Conservation (phyloP, 2,113 vertebrate genomes). For the Opisthocomus hoazin region DNA sequence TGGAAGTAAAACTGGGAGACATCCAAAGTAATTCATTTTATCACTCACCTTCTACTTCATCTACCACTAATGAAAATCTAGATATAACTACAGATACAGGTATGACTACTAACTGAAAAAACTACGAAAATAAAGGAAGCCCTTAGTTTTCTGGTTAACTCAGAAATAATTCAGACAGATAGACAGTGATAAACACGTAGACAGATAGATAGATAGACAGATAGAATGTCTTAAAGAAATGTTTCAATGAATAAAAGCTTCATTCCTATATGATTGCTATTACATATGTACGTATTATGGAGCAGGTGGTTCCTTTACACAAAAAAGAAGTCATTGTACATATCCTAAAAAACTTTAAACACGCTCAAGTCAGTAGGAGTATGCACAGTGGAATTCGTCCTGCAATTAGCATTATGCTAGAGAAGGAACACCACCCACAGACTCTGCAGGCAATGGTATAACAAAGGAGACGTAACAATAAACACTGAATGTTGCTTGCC, state of each 20-base stretch:
- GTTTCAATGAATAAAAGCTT: neutral
- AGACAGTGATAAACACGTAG: neutral
- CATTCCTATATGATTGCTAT: neutral
- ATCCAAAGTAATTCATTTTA: neutral
- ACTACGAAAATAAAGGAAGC: neutral
- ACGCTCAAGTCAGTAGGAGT: neutral
- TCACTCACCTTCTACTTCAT: neutral
- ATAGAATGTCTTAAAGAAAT: neutral
- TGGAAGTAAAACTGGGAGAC: neutral
- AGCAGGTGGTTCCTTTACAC: neutral
- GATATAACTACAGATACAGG: neutral
- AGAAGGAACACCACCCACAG: slow-evolving; percentile 43
- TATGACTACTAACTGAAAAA: neutral
- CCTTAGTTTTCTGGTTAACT: neutral
- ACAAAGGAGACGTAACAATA: slow-evolving; percentile 19
- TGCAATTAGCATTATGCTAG: slow-evolving; percentile 11
- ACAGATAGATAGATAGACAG: fast-evolving
- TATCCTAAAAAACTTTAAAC: neutral
- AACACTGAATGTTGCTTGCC: slow-evolving; percentile 18
- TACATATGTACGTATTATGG: neutral
- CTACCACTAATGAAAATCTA: neutral
- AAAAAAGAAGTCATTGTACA: neutral
- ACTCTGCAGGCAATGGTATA: slow-evolving; percentile 6
- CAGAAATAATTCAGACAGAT: neutral
- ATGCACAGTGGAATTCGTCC: neutral